Evolutionary conservation across 2,888 invertebrate genomes (phyloP).

Genomic region (Pristionchus japonicus): DNA sequence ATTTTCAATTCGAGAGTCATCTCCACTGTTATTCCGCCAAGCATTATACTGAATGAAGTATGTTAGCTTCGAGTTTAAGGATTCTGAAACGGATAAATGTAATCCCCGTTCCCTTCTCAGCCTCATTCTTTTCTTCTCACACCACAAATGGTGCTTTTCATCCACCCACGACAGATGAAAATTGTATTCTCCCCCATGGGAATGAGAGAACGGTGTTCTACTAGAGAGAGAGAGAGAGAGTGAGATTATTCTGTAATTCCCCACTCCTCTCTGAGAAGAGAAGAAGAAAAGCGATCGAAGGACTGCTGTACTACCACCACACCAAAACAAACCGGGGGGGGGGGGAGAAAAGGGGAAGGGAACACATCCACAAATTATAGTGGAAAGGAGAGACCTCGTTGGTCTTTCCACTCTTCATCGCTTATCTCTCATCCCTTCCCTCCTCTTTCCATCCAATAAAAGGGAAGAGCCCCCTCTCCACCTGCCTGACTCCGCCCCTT

Average conservation of each 20-base stretch:
- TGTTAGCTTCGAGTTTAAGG: no score
- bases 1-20: neutral
- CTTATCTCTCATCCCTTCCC: conserved; percentile 2
- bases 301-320: neutral
- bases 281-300: neutral
- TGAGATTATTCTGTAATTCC: neutral
- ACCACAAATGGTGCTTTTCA: neutral
- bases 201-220: neutral
- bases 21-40: no score
- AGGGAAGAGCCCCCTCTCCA: conserved; percentile 2
- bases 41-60: no score
- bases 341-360: neutral
- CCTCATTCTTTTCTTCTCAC: neutral
- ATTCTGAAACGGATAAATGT: neutral
- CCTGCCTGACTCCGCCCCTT: conserved; percentile 18
- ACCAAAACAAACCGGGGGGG: conserved; percentile 22
- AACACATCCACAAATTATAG: conserved; percentile 18
- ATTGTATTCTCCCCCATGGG: neutral
- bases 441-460: neutral
- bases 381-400: neutral
- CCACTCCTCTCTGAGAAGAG: neutral
- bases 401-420: neutral
- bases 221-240: neutral
- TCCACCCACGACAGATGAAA: neutral
- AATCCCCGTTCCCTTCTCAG: neutral